Evolutionary conservation across 1,140 invertebrate genomes (phyloP).

Genomic region (Pogonognathellus flavescens): DNA sequence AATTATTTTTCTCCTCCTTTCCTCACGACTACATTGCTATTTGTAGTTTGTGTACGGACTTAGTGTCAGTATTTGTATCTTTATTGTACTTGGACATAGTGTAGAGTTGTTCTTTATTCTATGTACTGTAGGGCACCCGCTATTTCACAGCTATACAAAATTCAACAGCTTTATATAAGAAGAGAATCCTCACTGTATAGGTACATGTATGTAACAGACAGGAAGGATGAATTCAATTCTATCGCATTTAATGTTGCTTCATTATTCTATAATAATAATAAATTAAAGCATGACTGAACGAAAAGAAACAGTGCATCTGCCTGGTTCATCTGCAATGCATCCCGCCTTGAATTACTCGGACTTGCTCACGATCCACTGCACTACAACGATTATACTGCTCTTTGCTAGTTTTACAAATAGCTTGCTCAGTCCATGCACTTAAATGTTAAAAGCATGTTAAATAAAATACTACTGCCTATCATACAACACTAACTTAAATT

Average conservation of each 20-base stretch:
- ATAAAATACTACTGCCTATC: neutral
- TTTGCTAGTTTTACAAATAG: neutral
- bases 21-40: neutral
- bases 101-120: too few species aligned
- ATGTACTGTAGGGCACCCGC: too few species aligned
- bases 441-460: neutral
- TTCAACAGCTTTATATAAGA: too few species aligned
- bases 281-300: constrained; percentile 18
- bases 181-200: neutral
- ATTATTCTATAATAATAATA: constrained; percentile 32
- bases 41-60: too few species aligned
- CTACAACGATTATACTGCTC: neutral
- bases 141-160: neutral
- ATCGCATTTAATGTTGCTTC: constrained; percentile 26
- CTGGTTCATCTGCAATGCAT: neutral
- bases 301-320: neutral
- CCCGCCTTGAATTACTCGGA: neutral
- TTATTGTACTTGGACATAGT: too few species aligned
- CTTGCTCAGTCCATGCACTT: too few species aligned
- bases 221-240: constrained; percentile 44
- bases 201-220: neutral
- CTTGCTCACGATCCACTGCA: neutral
- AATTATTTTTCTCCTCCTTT: constrained; percentile 23
- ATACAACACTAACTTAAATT: neutral
- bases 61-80: too few species aligned